Percentiles rank a stretch among this genome's conserved stretches.
Conservation (phyloP, 2,113 vertebrate genomes). For the Ranitomeya imitator region DNA sequence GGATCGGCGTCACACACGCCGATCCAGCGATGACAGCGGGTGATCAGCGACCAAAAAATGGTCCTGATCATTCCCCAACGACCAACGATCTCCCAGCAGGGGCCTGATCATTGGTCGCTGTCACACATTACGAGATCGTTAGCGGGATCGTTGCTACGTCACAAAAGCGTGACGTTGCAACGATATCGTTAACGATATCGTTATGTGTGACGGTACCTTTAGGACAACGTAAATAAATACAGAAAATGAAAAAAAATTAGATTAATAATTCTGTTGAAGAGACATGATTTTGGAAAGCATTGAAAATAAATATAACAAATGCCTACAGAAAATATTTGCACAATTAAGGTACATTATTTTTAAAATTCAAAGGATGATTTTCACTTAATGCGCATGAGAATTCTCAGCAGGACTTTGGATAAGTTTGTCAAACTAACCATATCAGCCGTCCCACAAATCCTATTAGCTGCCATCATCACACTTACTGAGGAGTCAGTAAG, state of each 20-base stretch:
- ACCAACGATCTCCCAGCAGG: too few relatives aligned
- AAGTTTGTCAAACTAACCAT: constrained; percentile 32
- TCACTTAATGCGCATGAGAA: neutral
- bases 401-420: constrained; percentile 17
- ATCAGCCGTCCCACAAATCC: constrained; percentile 21
- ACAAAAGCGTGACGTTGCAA: too few relatives aligned
- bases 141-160: too few relatives aligned
- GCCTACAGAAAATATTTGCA: neutral
- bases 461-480: constrained; percentile 43
- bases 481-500: constrained; percentile 39
- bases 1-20: too few relatives aligned
- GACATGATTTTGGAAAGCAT: neutral
- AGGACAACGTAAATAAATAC: neutral
- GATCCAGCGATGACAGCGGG: too few relatives aligned
- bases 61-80: too few relatives aligned
- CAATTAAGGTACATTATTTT: neutral
- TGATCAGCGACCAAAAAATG: too few relatives aligned
- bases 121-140: too few relatives aligned
- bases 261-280: neutral
- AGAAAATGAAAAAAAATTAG: neutral
- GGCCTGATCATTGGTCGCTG: too few relatives aligned
- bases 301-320: neutral
- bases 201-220: too few relatives aligned
- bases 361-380: neutral
- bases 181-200: too few relatives aligned